Percentiles rank a stretch among this genome's conserved stretches.
phyloP scores from a whole-genome alignment of 2,113 vertebrate genomes.

The Columba livia region DNA sequence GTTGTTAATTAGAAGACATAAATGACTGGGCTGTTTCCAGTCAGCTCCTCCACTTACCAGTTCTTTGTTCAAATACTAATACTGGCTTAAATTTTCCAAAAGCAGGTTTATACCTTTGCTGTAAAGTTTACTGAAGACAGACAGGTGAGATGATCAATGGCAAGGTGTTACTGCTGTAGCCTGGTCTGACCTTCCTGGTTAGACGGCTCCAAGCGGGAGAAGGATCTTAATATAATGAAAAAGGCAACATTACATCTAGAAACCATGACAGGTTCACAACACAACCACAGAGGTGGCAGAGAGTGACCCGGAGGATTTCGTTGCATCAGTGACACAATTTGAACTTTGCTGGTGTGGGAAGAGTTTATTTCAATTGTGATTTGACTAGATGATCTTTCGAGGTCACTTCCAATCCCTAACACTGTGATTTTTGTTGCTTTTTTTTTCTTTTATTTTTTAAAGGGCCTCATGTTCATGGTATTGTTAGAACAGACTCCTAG shows the following conservation, averaged over 20 bases:
- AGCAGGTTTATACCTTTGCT: not conserved
- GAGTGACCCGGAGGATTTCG: not conserved
- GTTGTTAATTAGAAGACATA: not conserved
- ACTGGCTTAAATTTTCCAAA: not conserved
- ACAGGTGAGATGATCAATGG: not conserved
- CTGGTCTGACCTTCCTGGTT: not conserved
- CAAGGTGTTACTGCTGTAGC: not conserved
- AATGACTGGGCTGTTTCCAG: not conserved
- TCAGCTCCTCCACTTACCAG: not conserved
- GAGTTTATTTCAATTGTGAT: not conserved
- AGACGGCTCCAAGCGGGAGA: not conserved
- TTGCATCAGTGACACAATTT: not conserved
- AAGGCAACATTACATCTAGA: not conserved
- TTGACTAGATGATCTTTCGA: too few relatives aligned
- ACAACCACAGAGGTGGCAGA: not conserved
- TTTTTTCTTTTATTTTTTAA: not conserved
- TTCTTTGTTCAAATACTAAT: not conserved
- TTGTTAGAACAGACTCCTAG: fast-evolving
- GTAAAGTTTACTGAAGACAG: not conserved
- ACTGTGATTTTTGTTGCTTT: too few relatives aligned
- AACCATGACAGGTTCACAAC: fast-evolving
- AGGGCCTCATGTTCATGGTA: not conserved
- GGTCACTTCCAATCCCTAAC: too few relatives aligned
- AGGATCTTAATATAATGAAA: not conserved
- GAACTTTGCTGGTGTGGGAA: not conserved